A percentile compares a stretch with the other conserved stretches of the same genome.
phyloP scores from a whole-genome alignment of 1,140 invertebrate species.

The Drosophila miranda region DNA sequence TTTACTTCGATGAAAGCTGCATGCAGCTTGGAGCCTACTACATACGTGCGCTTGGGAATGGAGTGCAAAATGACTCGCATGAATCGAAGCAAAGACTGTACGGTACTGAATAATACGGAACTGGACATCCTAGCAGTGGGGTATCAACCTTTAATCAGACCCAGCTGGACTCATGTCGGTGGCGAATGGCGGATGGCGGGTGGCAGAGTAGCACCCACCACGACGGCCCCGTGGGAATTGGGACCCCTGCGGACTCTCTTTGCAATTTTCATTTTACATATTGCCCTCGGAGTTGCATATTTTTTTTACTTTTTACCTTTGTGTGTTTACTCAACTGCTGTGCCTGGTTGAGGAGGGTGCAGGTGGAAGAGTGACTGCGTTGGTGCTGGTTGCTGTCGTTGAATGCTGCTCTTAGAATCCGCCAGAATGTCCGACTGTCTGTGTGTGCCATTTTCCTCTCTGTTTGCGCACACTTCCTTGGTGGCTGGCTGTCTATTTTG shows the following conservation, averaged over 20 bases:
- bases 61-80: no score
- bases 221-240: constrained; percentile 32
- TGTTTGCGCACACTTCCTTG: constrained; percentile 66
- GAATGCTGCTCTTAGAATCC: constrained; percentile 51
- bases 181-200: not conserved
- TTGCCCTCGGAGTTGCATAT: constrained; percentile 75
- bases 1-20: no score
- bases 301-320: constrained; percentile 36
- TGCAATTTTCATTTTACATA: constrained; percentile 76
- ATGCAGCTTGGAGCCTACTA: no score
- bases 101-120: no score
- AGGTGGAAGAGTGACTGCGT: no score
- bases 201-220: constrained; percentile 10
- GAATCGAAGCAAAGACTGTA: no score
- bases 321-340: constrained; percentile 50
- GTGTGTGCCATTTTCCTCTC: constrained; percentile 47
- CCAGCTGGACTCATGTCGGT: not conserved
- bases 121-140: no score
- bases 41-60: no score
- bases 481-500: constrained; percentile 59
- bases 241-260: constrained; percentile 36
- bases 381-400: not conserved
- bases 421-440: constrained; percentile 48
- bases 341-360: constrained; percentile 34
- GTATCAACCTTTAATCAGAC: constrained; percentile 42